Base-by-base conservation (phyloP, 2,888 invertebrate genomes). In the Metacarcinus magister region DNA sequence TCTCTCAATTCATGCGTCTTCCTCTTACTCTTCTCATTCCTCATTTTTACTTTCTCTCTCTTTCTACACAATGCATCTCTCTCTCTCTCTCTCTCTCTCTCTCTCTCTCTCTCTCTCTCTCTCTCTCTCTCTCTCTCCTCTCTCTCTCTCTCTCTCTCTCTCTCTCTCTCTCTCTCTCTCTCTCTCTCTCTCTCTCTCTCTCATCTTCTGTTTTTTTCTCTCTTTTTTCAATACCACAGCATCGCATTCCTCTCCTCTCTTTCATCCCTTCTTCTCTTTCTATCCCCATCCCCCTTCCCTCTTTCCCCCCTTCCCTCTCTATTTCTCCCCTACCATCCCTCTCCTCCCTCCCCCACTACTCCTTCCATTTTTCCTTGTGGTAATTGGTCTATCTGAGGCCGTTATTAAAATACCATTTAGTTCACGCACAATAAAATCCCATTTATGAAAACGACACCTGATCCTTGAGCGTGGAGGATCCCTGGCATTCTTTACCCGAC, bases 71-170 rank as follows among this genome's bases (percentile, higher is more conserved):
- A 8, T 91, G 43, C 43, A 7, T 91, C 91, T 91, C 44, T 91
- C 91, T 91, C 91, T 91, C 91, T 91, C 91, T 91, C 91, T 91
- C 91, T 91, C 91, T 91, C 91, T 91, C 91, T 91, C 93, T 93
- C 93, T 93, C 93, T 93, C 93, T 93, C 93, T 93, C 93, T 93
- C 93, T 93, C 93, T 60, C 60, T 93, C 93, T 93, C 93, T 60
- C 39, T 54, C 39, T 48, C 32, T 54, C 28, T 93, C 19, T 93
- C 16, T 60, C 60, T 60, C 19, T 60, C 46, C 32, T 32, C 32
- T 32, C 32, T 32, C 32, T 32, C 32, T 32, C 32, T 82, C 28
- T 23, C 32, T 82, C 28, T 82, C 13, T 82, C 82, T 23, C 23
- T 82, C 28, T 28, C 48, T 32, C 32, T 32, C 32, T 46, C 32